phyloP scores from a whole-genome alignment of 2,888 invertebrate species.

The Leptothorax acervorum region DNA sequence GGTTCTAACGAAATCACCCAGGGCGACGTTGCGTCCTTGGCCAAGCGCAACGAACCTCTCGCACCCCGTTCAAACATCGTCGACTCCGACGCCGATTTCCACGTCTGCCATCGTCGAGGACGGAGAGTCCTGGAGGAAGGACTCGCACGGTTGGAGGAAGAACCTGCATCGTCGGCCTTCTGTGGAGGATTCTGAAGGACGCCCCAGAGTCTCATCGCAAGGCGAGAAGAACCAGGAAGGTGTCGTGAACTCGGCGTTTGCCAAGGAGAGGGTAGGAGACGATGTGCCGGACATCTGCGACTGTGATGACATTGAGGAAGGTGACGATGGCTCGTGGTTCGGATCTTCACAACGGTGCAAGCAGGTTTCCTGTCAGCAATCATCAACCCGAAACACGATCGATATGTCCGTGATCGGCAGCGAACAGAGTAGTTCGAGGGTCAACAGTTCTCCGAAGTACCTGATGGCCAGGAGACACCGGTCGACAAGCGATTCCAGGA shows the following conservation, averaged over 20 bases:
- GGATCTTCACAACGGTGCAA: slow-evolving; percentile 51
- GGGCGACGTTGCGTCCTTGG: slow-evolving; percentile 79
- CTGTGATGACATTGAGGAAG: neutral
- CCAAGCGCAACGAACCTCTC: slow-evolving; percentile 82
- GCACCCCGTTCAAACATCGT: slow-evolving; percentile 52
- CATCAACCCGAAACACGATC: slow-evolving; percentile 35
- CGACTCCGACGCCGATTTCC: slow-evolving; percentile 46
- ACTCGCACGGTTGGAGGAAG: slow-evolving; percentile 54
- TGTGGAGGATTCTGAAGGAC: slow-evolving; percentile 47
- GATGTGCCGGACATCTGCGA: neutral
- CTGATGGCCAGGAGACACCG: slow-evolving; percentile 76
- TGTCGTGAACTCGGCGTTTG: slow-evolving; percentile 77
- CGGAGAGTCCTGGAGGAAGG: slow-evolving; percentile 61
- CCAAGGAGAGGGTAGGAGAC: slow-evolving; percentile 66
- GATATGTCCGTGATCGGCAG: slow-evolving; percentile 30
- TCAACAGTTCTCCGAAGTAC: slow-evolving; percentile 69
- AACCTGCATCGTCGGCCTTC: slow-evolving; percentile 55
- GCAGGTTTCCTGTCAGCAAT: slow-evolving; percentile 65
- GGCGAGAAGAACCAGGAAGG: slow-evolving; percentile 62
- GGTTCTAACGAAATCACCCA: slow-evolving; percentile 69
- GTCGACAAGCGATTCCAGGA: slow-evolving; percentile 75
- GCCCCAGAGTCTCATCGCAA: slow-evolving; percentile 23
- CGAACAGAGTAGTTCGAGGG: slow-evolving; percentile 44
- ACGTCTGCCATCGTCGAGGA: neutral
- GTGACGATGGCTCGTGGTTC: neutral